phyloP scores from a whole-genome alignment of 2,888 invertebrate species.

The Amiota minor region DNA sequence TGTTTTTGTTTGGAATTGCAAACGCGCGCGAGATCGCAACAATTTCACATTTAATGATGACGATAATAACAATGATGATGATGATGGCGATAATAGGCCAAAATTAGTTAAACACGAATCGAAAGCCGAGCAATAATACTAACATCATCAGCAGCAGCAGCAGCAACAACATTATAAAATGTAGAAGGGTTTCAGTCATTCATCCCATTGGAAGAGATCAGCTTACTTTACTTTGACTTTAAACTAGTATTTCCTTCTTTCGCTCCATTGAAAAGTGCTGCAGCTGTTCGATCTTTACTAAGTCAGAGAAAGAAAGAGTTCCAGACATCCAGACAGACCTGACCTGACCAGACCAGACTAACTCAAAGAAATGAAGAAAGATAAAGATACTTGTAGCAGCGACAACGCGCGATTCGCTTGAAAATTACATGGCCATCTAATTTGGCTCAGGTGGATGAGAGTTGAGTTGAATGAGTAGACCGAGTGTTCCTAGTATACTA shows the following conservation, averaged over 20 bases:
- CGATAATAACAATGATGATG: constrained; percentile 68
- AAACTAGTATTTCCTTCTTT: constrained; percentile 16
- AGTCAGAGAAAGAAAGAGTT: not conserved
- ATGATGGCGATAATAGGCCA: constrained; percentile 66
- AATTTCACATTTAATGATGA: constrained; percentile 67
- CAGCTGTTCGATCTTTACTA: constrained; percentile 15
- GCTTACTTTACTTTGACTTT: not conserved
- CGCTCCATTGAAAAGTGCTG: not conserved
- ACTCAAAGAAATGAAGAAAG: not conserved
- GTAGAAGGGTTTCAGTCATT: constrained; percentile 26
- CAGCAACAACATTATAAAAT: not conserved
- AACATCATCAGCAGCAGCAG: not conserved
- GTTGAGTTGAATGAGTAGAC: not conserved
- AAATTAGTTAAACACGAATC: constrained; percentile 68
- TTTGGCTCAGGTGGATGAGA: constrained; percentile 64
- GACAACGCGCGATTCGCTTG: constrained; percentile 14
- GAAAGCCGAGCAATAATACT: constrained; percentile 4
- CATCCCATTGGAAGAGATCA: not conserved
- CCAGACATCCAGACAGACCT: not conserved
- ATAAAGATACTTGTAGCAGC: not conserved
- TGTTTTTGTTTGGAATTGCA: constrained; percentile 54
- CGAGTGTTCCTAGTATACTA: constrained; percentile 19
- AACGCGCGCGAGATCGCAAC: constrained; percentile 56
- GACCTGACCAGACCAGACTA: not conserved
- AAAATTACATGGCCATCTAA: constrained; percentile 53